Conservation (phyloP, 2,113 vertebrate genomes). For the Sclerurus mexicanus region DNA sequence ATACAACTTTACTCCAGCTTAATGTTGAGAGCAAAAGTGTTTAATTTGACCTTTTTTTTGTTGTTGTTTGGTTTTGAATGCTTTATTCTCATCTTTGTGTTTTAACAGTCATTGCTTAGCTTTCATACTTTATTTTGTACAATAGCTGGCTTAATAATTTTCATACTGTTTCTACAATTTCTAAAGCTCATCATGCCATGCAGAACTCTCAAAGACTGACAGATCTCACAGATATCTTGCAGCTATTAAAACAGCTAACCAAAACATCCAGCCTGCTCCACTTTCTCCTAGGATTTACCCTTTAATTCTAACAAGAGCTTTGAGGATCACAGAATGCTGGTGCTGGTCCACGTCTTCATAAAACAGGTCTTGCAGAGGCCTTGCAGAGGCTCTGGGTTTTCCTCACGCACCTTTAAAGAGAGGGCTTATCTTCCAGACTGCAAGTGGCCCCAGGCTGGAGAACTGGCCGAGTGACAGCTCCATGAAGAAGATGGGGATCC, state of each 20-base stretch:
- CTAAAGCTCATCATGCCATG: background rate
- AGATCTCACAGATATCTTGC: background rate
- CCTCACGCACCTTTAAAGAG: slow-evolving; percentile 79
- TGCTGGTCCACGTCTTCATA: background rate
- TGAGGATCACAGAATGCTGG: background rate
- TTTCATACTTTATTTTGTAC: background rate
- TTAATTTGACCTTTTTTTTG: background rate
- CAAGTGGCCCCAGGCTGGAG: slow-evolving; percentile 79
- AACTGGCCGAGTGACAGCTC: slow-evolving; percentile 82
- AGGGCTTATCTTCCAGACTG: slow-evolving; percentile 83
- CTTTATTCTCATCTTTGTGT: background rate
- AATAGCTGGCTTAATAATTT: background rate
- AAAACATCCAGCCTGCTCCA: background rate
- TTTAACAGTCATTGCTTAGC: background rate
- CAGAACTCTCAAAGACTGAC: background rate
- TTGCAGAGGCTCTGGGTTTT: background rate
- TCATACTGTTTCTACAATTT: background rate
- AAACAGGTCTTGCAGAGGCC: background rate
- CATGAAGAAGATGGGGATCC: slow-evolving; percentile 83
- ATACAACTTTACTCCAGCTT: background rate
- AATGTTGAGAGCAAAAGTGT: background rate
- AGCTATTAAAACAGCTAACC: background rate
- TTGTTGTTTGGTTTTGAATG: background rate
- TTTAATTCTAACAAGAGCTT: background rate
- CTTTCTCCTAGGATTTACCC: background rate